Base-by-base conservation (phyloP, 2,888 invertebrate genomes). In the Arctia plantaginis region DNA sequence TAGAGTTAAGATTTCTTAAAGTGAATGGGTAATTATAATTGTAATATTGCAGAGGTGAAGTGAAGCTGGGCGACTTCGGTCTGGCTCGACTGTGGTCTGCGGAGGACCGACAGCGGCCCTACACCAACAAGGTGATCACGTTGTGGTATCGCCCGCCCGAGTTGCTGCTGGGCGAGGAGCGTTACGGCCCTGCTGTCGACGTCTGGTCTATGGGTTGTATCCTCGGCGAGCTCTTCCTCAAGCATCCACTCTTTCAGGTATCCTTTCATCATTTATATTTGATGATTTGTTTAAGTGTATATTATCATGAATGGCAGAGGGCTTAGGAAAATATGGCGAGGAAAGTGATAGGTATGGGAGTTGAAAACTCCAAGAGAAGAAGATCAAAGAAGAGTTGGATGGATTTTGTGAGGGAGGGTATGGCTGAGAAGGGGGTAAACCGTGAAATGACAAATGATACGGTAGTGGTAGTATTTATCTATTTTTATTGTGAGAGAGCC, bases 181-280 rank as follows among this genome's bases (percentile, higher is more conserved):
- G 97, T 15, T 99, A 99, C 92, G 99, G 99, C 0, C 99, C 99
- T 0, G 98, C 99, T 0, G 99, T 99, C 78, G 99, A 99, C 94
- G 99, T 99, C 13, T 99, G 99, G 99, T 99, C 99, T 90, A 99
- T 99, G 95, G 99, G 99, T 87, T 99, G 99, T 92, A 99, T 99
- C 86, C 96, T 99, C 69, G 99, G 99, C 18, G 99, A 99, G 96
- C 96, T 99, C 77, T 99, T 99, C 95, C 97, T 97, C 68, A 99
- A 99, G 90, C 98, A 98, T 87, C 99, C 99, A 0, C 96, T 99
- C 67, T 99, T 99, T 93, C 99, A 98, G 96, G 99, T 98, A 86
- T 8, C 18, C 13, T 10, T 30, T 27, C 1, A 4, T 18, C 8
- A 23, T 23, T 12, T 23, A n/a, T 23, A 13, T 62, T 30, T 12